Conservation (phyloP, 2,888 invertebrate species). For the Stenichneumon culpator region DNA sequence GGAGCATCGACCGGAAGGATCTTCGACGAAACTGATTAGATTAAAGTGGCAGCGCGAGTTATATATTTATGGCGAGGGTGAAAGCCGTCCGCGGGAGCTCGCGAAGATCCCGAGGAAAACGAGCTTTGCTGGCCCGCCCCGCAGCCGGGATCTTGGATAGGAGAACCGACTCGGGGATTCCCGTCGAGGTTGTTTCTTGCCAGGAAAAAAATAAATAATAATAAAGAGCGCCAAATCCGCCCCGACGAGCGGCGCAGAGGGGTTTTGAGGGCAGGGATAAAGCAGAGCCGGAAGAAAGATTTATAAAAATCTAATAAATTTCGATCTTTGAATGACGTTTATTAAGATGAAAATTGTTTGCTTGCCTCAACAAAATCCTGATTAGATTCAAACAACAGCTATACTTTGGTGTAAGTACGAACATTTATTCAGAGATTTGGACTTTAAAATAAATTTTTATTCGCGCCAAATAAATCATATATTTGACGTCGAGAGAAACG, state of each 20-base stretch:
- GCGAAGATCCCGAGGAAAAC: constrained; percentile 34
- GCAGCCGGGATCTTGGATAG: background rate
- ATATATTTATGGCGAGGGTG: constrained; percentile 32
- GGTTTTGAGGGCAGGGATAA: constrained; percentile 6
- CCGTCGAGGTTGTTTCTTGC: constrained; percentile 30
- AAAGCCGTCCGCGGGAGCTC: background rate
- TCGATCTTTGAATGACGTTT: no score
- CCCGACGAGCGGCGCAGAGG: background rate
- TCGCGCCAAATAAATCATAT: no score
- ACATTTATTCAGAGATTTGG: no score
- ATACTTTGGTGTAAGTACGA: no score
- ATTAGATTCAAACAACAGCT: no score
- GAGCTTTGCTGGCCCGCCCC: background rate
- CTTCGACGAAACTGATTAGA: constrained; percentile 44
- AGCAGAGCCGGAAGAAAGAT: background rate
- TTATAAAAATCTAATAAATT: no score
- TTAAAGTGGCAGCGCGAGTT: constrained; percentile 33
- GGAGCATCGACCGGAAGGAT: constrained; percentile 27
- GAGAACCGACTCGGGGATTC: background rate
- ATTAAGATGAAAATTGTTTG: background rate
- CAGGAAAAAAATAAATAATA: constrained; percentile 18
- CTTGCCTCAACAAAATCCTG: no score
- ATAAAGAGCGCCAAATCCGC: background rate
- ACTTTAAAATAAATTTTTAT: no score
- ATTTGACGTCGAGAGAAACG: no score